Evolutionary conservation across 2,797 vertebrate genomes (phyloP).

Genomic region (Sebastes vulpes): DNA sequence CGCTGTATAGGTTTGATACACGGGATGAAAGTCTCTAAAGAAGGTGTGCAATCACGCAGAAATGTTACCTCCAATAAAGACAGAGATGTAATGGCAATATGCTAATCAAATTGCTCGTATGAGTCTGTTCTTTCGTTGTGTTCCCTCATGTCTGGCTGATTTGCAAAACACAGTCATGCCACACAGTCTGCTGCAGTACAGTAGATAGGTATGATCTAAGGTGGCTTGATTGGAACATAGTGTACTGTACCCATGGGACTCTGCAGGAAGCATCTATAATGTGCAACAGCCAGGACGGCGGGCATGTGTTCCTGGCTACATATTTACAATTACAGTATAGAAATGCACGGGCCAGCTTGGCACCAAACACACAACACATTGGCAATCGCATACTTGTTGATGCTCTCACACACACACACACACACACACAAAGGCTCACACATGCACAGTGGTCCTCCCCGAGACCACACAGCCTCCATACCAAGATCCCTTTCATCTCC

Average conservation of each 20-base stretch:
- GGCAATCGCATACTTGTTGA: constrained; percentile 52
- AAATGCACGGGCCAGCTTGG: constrained; percentile 46
- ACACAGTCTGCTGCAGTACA: background rate
- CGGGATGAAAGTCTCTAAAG: constrained; percentile 36
- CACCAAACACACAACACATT: constrained; percentile 39
- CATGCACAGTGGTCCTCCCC: constrained; percentile 44
- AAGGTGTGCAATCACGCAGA: constrained; percentile 36
- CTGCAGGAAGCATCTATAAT: constrained; percentile 56
- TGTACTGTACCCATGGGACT: constrained; percentile 56
- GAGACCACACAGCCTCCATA: constrained; percentile 74
- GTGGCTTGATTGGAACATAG: constrained; percentile 60
- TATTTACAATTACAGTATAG: constrained; percentile 28
- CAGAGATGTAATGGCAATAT: constrained; percentile 32
- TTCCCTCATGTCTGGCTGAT: constrained; percentile 53
- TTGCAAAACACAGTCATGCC: constrained; percentile 44
- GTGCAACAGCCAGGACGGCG: constrained; percentile 24
- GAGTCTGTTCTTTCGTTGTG: constrained; percentile 26
- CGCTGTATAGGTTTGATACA: constrained; percentile 11
- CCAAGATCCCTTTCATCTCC: constrained; percentile 80
- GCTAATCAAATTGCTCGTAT: constrained; percentile 52
- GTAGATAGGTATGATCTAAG: constrained; percentile 59
- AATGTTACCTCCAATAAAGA: constrained; percentile 50
- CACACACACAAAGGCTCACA: constrained; percentile 38
- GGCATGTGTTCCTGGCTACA: constrained; percentile 49
- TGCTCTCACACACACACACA: constrained; percentile 6